phyloP scores from a whole-genome alignment of 2,113 vertebrate species.

The Dissostichus mawsoni region DNA sequence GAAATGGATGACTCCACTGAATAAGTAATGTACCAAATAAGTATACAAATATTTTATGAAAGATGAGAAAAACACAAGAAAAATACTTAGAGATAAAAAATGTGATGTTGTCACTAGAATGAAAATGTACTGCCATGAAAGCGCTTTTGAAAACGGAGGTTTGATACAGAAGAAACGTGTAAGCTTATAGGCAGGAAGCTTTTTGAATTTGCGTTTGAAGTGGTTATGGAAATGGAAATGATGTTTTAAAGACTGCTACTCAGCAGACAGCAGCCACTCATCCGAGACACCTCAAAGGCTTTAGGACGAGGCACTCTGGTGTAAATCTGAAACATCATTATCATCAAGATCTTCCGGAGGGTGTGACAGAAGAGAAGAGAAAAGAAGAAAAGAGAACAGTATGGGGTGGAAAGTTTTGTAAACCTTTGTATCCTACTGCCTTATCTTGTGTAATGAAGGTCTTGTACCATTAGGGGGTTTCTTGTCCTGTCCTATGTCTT shows the following conservation, averaged over 20 bases:
- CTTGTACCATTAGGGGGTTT: background rate
- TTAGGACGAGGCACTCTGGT: constrained; percentile 19
- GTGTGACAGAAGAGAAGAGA: background rate
- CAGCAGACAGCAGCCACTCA: constrained; percentile 36
- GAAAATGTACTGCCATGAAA: constrained; percentile 31
- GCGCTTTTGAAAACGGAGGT: constrained; percentile 16
- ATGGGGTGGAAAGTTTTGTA: background rate
- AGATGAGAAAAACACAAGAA: constrained; percentile 7
- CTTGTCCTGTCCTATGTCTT: background rate
- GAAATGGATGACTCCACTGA: constrained; percentile 11
- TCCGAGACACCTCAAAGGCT: constrained; percentile 45
- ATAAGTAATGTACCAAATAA: constrained; percentile 1
- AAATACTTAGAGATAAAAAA: constrained; percentile 34
- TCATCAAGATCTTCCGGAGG: constrained; percentile 25
- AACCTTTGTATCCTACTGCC: constrained; percentile 22
- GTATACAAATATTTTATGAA: constrained; percentile 27
- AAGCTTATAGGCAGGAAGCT: constrained; percentile 1
- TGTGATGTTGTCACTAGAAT: constrained; percentile 36
- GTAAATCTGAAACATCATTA: constrained; percentile 47
- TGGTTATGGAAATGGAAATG: constrained; percentile 43
- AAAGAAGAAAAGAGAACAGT: background rate
- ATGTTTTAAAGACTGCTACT: constrained; percentile 22
- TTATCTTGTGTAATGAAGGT: constrained; percentile 14
- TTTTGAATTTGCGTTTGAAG: constrained; percentile 53
- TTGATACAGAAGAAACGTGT: constrained; percentile 3